Conservation (phyloP, 2,797 vertebrate species). For the Notoglanidium macrostoma region DNA sequence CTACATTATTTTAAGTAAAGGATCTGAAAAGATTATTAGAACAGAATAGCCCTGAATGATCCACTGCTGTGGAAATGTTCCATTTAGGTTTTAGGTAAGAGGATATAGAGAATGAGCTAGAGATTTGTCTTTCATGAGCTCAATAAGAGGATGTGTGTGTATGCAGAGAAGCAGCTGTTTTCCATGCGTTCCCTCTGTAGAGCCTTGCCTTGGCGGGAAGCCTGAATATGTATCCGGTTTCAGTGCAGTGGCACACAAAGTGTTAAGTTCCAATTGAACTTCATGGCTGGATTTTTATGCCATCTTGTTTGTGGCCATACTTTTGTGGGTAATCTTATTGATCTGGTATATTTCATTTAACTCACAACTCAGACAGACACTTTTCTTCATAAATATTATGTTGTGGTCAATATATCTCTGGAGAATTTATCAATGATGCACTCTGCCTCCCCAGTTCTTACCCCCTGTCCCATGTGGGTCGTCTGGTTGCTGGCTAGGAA, state of each 20-base stretch:
- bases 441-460: neutral
- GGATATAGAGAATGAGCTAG: constrained; percentile 20
- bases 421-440: neutral
- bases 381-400: neutral
- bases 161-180: constrained; percentile 29
- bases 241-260: neutral
- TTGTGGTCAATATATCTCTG: neutral
- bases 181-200: constrained; percentile 32
- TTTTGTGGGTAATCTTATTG: neutral
- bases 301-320: neutral
- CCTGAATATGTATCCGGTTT: constrained; percentile 23
- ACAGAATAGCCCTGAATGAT: neutral
- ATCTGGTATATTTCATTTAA: neutral
- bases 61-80: neutral
- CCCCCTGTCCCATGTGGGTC: neutral
- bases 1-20: neutral
- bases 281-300: neutral
- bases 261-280: constrained; percentile 22
- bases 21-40: neutral
- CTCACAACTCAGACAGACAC: neutral
- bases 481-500: neutral
- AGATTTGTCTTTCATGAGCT: constrained; percentile 50
- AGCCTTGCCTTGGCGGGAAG: constrained; percentile 10
- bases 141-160: constrained; percentile 36
- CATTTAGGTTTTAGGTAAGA: constrained; percentile 1